Percentiles rank a stretch among this genome's conserved stretches.
phyloP scores from a whole-genome alignment of 1,140 invertebrate species.

The Aleiodes sp. region DNA sequence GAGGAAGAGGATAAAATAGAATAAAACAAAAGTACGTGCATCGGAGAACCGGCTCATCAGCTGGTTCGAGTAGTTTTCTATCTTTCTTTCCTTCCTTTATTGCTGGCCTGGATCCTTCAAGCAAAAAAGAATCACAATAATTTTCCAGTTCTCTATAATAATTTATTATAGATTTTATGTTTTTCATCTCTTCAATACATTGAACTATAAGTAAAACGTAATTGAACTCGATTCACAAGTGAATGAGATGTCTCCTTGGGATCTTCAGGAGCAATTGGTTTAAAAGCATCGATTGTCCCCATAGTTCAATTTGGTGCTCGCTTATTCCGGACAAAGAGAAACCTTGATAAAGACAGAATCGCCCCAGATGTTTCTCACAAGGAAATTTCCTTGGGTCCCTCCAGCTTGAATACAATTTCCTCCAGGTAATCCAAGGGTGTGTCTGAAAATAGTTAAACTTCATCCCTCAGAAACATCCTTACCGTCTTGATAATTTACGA shows the following conservation, averaged over 20 bases:
- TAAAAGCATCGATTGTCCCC: slow-evolving; percentile 21
- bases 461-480: slow-evolving; percentile 17
- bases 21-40: slow-evolving; percentile 57
- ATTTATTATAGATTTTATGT: not conserved
- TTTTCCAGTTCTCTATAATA: not conserved
- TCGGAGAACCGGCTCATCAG: slow-evolving; percentile 64
- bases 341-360: not conserved
- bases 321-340: not conserved
- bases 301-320: slow-evolving; percentile 7
- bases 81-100: slow-evolving; percentile 45
- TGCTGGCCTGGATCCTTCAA: slow-evolving; percentile 55
- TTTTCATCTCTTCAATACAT: not conserved
- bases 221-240: slow-evolving; percentile 18
- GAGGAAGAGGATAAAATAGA: slow-evolving; percentile 42
- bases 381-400: slow-evolving; percentile 21
- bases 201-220: not conserved
- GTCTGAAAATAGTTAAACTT: slow-evolving; percentile 30
- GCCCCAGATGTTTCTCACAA: slow-evolving; percentile 8
- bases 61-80: slow-evolving; percentile 62
- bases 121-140: slow-evolving; percentile 4
- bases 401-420: slow-evolving; percentile 29
- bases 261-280: slow-evolving; percentile 23
- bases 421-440: slow-evolving; percentile 28
- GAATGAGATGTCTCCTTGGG: slow-evolving; percentile 23
- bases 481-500: slow-evolving; percentile 35